These are phyloP conservation scores for Rallus crepitans DNA, from an alignment of 2,797 vertebrate species.

Conservation along the genomic window DNA sequence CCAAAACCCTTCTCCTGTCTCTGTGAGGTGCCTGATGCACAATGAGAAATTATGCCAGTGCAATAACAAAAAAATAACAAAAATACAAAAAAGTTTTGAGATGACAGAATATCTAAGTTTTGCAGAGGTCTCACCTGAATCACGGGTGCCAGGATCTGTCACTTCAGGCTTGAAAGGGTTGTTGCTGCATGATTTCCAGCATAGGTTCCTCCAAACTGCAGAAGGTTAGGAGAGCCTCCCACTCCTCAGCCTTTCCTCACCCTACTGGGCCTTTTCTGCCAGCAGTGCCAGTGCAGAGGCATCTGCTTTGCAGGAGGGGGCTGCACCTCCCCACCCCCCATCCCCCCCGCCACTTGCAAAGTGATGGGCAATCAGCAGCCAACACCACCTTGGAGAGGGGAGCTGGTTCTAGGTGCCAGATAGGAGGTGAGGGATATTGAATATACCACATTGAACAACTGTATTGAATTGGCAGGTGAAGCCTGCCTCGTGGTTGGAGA, in stretches of 20 bases:
- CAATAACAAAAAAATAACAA: not conserved
- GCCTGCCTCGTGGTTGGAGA: accelerated
- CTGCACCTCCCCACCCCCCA: not conserved
- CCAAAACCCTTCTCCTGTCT: not conserved
- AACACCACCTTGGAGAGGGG: accelerated
- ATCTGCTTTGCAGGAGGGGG: accelerated
- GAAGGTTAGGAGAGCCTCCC: not conserved
- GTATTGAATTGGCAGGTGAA: not conserved
- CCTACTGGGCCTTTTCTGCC: not conserved
- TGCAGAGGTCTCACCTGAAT: not conserved
- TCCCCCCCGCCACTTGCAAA: no score
- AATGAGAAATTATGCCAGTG: not conserved
- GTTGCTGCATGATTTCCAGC: not conserved
- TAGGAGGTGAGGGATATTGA: not conserved
- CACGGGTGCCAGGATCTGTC: not conserved
- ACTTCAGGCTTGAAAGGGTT: not conserved
- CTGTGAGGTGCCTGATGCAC: accelerated
- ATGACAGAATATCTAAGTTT: not conserved
- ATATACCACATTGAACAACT: not conserved
- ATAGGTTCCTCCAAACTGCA: not conserved
- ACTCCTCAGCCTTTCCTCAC: not conserved
- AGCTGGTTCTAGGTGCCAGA: not conserved
- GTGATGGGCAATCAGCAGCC: not conserved
- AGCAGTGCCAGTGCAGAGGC: not conserved
- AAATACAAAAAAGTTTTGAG: not conserved